These are phyloP conservation scores for Leptarthrus brevirostris DNA, from an alignment of 2,888 invertebrate genomes.

Conservation along the genomic window DNA sequence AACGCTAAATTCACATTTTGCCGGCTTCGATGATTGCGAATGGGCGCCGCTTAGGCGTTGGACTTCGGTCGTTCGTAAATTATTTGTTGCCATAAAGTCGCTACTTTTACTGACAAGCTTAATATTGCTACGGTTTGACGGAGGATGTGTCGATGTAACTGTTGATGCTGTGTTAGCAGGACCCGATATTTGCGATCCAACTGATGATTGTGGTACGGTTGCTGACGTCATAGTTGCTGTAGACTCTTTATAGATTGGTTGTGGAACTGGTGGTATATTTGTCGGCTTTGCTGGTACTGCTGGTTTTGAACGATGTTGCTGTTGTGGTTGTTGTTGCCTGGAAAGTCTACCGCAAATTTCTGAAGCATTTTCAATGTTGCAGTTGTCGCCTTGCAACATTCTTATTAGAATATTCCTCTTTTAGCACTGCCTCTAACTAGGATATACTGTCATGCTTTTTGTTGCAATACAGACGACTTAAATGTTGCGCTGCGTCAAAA, in stretches of 20 bases:
- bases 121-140: neutral
- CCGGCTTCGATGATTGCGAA: neutral
- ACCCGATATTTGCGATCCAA: neutral
- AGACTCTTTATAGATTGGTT: constrained; percentile 13
- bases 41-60: neutral
- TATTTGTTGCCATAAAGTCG: neutral
- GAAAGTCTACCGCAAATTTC: constrained; percentile 38
- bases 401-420: too few species aligned
- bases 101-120: neutral
- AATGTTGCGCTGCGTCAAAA: too few species aligned
- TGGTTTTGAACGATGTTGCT: constrained; percentile 61
- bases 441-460: too few species aligned
- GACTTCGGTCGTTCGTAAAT: constrained; percentile 6
- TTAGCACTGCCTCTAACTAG: too few species aligned
- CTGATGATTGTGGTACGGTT: neutral
- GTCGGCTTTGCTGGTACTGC: constrained; percentile 66
- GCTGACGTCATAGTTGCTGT: neutral
- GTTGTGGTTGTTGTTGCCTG: constrained; percentile 17
- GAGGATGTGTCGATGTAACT: neutral
- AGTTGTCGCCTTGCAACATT: constrained; percentile 41
- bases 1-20: constrained; percentile 30
- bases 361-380: constrained; percentile 19
- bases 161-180: neutral
- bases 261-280: constrained; percentile 66
- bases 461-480: too few species aligned